Percentiles rank a stretch among this genome's conserved stretches.
These are phyloP conservation scores for Megamerina dolium DNA, from an alignment of 2,888 invertebrate genomes.

Conservation along the genomic window DNA sequence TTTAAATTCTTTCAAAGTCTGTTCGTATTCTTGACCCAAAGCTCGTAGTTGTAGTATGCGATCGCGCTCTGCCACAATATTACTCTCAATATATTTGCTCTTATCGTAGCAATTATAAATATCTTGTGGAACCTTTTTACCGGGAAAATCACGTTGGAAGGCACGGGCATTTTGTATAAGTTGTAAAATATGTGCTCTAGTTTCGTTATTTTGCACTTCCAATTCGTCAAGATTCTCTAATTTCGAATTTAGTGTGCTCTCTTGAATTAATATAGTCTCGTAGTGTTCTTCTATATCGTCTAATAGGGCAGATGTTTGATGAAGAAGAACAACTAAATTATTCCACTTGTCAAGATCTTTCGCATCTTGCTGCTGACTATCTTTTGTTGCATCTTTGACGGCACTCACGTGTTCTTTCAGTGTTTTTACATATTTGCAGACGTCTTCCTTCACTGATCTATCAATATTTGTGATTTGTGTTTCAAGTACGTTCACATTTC, in stretches of 20 bases:
- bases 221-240: conserved; percentile 64
- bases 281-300: conserved; percentile 39
- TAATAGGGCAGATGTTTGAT: conserved; percentile 45
- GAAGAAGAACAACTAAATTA: conserved; percentile 61
- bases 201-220: conserved; percentile 61
- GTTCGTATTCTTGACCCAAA: conserved; percentile 79
- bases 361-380: conserved; percentile 54
- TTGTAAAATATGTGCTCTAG: conserved; percentile 57
- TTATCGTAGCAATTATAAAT: conserved; percentile 62
- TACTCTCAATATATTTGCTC: conserved; percentile 63
- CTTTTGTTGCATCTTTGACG: conserved; percentile 62
- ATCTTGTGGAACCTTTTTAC: conserved; percentile 60
- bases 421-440: conserved; percentile 56
- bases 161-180: conserved; percentile 59
- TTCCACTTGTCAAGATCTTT: conserved; percentile 65
- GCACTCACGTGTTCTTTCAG: conserved; percentile 63
- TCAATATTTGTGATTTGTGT: conserved; percentile 52
- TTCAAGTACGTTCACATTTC: conserved; percentile 61
- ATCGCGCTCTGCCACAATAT: conserved; percentile 66
- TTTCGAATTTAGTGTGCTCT: conserved; percentile 62
- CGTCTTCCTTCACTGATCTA: conserved; percentile 45
- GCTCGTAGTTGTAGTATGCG: conserved; percentile 68
- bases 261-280: conserved; percentile 46
- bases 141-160: conserved; percentile 64
- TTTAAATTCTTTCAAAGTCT: conserved; percentile 78